A percentile compares a stretch with the other conserved stretches of the same genome.
phyloP scores from a whole-genome alignment of 1,140 invertebrate genomes.

The Zaprionus nigranus region DNA sequence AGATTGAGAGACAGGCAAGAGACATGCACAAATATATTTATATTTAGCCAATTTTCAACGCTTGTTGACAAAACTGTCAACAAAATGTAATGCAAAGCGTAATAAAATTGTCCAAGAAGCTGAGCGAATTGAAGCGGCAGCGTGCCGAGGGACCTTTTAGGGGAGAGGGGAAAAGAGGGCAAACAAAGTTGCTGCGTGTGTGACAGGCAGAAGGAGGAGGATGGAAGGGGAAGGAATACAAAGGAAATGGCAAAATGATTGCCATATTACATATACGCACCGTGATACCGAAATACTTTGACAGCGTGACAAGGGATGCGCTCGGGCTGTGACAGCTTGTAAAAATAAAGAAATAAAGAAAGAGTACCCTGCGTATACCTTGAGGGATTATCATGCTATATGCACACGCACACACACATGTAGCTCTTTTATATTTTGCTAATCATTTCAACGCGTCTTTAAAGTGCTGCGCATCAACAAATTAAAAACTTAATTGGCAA shows the following conservation, averaged over 20 bases:
- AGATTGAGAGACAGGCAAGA: constrained; percentile 19
- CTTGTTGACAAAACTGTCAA: constrained; percentile 84
- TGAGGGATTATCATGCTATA: not conserved
- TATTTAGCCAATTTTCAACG: constrained; percentile 84
- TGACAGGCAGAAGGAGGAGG: constrained; percentile 36
- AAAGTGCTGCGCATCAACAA: not conserved
- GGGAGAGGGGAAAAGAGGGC: not conserved
- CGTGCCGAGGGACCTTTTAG: not conserved
- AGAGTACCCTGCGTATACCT: not conserved
- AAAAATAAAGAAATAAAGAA: not conserved
- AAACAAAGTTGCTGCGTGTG: constrained; percentile 61
- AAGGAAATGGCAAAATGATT: constrained; percentile 47
- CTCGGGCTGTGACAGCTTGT: not conserved
- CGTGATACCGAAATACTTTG: constrained; percentile 24
- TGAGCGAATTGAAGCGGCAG: constrained; percentile 43
- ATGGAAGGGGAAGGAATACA: too few species aligned
- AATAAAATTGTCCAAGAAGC: constrained; percentile 81
- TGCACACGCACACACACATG: not conserved
- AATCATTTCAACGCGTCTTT: not conserved
- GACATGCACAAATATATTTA: constrained; percentile 74
- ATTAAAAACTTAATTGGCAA: constrained; percentile 1
- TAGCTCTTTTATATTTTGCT: not conserved
- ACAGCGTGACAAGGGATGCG: not conserved
- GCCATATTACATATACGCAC: constrained; percentile 77
- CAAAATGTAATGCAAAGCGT: constrained; percentile 82